phyloP scores from a whole-genome alignment of 2,113 vertebrate species.

The Nestor notabilis region DNA sequence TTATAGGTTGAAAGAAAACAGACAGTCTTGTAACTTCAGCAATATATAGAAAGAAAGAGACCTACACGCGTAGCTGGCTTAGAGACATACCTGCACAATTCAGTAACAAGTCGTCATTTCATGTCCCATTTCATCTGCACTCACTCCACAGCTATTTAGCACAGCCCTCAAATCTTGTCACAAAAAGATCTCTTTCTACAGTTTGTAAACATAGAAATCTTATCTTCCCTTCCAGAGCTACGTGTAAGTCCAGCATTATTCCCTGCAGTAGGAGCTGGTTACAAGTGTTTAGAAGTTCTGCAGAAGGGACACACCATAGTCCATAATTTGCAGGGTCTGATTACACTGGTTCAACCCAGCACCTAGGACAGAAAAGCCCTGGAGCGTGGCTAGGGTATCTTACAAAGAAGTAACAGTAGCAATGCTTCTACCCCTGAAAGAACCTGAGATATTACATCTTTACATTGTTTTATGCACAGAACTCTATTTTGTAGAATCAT shows the following conservation, averaged over 20 bases:
- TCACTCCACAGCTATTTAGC: not conserved
- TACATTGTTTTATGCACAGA: slow-evolving; percentile 11
- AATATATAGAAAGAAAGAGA: not conserved
- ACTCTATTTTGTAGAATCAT: slow-evolving; percentile 20
- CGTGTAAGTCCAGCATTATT: not conserved
- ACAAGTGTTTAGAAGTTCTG: not conserved
- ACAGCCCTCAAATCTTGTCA: not conserved
- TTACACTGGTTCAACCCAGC: not conserved
- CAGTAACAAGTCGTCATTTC: slow-evolving; percentile 33
- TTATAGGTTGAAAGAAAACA: not conserved
- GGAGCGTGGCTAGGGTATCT: not conserved
- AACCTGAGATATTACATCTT: slow-evolving; percentile 3
- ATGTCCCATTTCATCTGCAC: slow-evolving; percentile 16
- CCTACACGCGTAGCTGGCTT: slow-evolving; percentile 21
- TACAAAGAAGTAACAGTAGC: slow-evolving; percentile 14
- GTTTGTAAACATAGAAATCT: not conserved
- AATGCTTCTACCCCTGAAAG: not conserved
- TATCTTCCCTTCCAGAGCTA: not conserved
- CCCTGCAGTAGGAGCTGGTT: not conserved
- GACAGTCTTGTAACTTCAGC: not conserved
- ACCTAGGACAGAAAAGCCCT: not conserved
- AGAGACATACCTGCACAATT: slow-evolving; percentile 36
- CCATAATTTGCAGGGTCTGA: not conserved
- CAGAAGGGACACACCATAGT: not conserved
- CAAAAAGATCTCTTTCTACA: not conserved